These are phyloP conservation scores for Aleadryas rufinucha DNA, from an alignment of 2,113 vertebrate genomes.

Conservation along the genomic window DNA sequence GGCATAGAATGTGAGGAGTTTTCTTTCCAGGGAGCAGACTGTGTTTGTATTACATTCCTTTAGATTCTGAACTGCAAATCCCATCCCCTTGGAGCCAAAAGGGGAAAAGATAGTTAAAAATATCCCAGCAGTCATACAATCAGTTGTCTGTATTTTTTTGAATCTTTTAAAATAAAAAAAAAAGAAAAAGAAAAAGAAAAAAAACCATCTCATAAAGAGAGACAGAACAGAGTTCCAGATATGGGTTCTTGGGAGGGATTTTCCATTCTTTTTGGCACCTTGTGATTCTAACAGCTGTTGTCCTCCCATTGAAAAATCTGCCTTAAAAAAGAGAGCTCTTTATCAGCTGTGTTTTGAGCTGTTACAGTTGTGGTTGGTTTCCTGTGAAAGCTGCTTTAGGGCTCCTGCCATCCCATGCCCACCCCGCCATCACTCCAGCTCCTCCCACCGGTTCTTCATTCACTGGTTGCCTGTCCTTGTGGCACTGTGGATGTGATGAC, in stretches of 20 bases:
- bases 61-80: slow-evolving; percentile 40
- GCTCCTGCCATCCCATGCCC: slow-evolving; percentile 42
- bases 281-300: neutral
- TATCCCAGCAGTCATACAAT: slow-evolving; percentile 67
- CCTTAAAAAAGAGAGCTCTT: slow-evolving; percentile 18
- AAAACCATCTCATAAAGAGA: slow-evolving; percentile 12
- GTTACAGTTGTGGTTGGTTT: slow-evolving; percentile 34
- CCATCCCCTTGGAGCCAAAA: slow-evolving; percentile 1
- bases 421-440: slow-evolving; percentile 18
- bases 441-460: slow-evolving; percentile 64
- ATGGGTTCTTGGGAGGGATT: slow-evolving; percentile 3
- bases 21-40: slow-evolving; percentile 40
- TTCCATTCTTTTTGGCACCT: slow-evolving; percentile 46
- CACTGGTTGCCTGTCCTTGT: slow-evolving; percentile 74
- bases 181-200: neutral
- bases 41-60: slow-evolving; percentile 27
- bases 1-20: slow-evolving; percentile 32
- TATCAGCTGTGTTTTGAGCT: neutral
- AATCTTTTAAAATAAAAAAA: neutral
- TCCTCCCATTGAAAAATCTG: slow-evolving; percentile 18
- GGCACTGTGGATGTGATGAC: slow-evolving; percentile 82
- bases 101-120: slow-evolving; percentile 18
- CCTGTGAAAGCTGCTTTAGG: neutral
- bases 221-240: slow-evolving; percentile 37
- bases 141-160: slow-evolving; percentile 68